Base-by-base conservation (phyloP, 1,140 invertebrate genomes). In the Carcinoscorpius rotundicauda region DNA sequence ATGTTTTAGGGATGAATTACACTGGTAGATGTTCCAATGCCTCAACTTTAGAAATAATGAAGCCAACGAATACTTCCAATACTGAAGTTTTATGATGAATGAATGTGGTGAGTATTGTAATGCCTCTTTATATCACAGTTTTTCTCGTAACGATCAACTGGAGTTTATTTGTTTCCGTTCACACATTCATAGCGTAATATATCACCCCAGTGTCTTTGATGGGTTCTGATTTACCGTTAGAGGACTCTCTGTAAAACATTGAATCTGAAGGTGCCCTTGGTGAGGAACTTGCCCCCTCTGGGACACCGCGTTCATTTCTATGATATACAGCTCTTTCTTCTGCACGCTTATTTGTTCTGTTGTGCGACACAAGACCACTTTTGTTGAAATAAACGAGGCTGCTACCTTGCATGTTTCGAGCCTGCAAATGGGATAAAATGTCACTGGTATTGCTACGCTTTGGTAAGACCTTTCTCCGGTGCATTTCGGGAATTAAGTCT, bases 251-350 rank as follows among this genome's bases (percentile, higher is more conserved):
- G 6, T 58, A 29, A 29, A 29, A 63, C 63, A 64, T 53, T 49
- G 66, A 66, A 51, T 66, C 64, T 5, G 64, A 61, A n/a, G 68
- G 60, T 49, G 67, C 57, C 61, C 70, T 71, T 52, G 74, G 74
- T 6, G 73, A 74, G 8, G 72, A 73, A 56, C 72, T 73, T n/a
- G 73, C 73, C 10, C 73, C 73, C 65, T 75, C 73, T 3, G 73
- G 73, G 9, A 64, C 70, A 8, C 73, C 73, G 29, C 73, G 66
- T 61, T 74, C 73, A 61, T 73, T 72, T 49, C 65, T 69, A 48
- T 62, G 29, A 29, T 29, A 29, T 29, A 29, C 29, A 2, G 29
- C 29, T 29, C 2, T 29, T 29, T 29, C 29, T 29, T 29, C 29
- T 29, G 29, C 29, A 29, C 29, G 29, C 2, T 29, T 67, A 55